These are phyloP conservation scores for Aricia artaxerxes DNA, from an alignment of 2,888 invertebrate species.

Conservation along the genomic window DNA sequence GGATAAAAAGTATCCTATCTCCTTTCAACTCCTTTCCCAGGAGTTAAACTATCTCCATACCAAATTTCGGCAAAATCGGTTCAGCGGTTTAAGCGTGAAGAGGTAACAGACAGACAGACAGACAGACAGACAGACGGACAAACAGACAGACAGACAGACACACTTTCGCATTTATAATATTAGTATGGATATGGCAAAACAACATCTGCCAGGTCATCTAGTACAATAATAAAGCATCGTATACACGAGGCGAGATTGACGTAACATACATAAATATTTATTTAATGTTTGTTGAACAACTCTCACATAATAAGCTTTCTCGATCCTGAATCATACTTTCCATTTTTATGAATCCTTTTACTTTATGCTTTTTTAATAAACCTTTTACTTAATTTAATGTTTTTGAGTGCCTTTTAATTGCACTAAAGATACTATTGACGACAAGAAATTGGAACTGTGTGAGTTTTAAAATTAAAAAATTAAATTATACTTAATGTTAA, in stretches of 20 bases:
- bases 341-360: conserved; percentile 20
- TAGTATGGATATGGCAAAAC: background rate
- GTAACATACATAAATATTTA: conserved; percentile 14
- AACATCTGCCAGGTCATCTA: background rate
- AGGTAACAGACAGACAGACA: no score
- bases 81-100: no score
- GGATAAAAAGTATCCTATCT: no score
- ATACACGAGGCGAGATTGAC: background rate
- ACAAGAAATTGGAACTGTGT: background rate
- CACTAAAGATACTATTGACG: background rate
- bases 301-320: conserved; percentile 8
- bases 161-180: no score
- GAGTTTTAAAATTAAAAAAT: background rate
- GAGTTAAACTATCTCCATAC: no score
- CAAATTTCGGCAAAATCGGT: no score
- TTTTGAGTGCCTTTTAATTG: background rate
- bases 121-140: no score
- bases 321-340: conserved; percentile 23
- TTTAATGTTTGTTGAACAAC: conserved; percentile 1
- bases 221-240: background rate
- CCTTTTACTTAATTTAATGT: background rate
- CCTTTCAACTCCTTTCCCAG: no score
- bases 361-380: background rate
- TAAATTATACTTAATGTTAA: background rate
- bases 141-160: no score